Conservation (phyloP, 1,140 invertebrate genomes). For the Penaeus indicus region DNA sequence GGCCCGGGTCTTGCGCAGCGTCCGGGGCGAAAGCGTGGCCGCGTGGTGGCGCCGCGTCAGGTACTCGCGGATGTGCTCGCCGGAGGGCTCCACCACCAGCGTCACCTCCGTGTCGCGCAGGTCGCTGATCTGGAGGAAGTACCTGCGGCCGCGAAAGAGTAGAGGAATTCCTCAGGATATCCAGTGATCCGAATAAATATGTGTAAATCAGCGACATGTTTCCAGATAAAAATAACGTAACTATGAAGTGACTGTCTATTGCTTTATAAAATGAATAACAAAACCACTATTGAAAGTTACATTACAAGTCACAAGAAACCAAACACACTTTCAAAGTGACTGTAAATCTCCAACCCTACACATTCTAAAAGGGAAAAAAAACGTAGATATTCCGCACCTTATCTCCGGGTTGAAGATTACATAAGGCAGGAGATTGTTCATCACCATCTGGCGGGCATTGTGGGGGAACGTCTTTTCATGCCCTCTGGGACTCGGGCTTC, state of each 20-base stretch:
- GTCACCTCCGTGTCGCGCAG: slow-evolving; percentile 33
- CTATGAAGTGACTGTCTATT: too few species aligned
- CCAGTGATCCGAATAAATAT: neutral
- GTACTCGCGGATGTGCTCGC: slow-evolving; percentile 29
- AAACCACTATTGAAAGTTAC: too few species aligned
- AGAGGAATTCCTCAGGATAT: neutral
- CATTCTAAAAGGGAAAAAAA: neutral
- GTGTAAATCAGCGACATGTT: too few species aligned
- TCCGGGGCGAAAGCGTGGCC: slow-evolving; percentile 16
- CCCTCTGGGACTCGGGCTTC: neutral
- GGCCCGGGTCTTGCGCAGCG: neutral
- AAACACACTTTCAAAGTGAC: too few species aligned
- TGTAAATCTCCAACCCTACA: too few species aligned
- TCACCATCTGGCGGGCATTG: slow-evolving; percentile 28
- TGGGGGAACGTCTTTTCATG: neutral
- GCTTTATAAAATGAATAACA: too few species aligned
- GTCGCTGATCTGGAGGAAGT: slow-evolving; percentile 41
- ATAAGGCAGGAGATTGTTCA: slow-evolving; percentile 34
- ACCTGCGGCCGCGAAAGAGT: neutral
- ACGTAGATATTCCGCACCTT: slow-evolving; percentile 10
- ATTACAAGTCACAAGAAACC: too few species aligned
- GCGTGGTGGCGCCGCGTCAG: slow-evolving; percentile 13
- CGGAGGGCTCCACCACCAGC: slow-evolving; percentile 22
- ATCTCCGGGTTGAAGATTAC: slow-evolving; percentile 50
- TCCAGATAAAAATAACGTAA: too few species aligned